Conservation (phyloP, 2,113 vertebrate species). For the Pycnonotus jocosus region DNA sequence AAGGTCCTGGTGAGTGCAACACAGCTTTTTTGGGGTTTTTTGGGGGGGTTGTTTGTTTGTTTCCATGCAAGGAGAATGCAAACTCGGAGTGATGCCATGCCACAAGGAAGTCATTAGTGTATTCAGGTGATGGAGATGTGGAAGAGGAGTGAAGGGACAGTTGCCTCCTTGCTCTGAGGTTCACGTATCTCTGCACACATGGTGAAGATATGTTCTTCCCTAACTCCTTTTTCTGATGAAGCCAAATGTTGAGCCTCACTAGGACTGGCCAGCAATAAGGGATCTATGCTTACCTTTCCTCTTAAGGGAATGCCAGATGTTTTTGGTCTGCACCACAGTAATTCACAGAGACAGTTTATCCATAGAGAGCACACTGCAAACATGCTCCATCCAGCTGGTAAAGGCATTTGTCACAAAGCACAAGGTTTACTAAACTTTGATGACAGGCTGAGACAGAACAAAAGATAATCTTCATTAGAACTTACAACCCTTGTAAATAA, state of each 20-base stretch:
- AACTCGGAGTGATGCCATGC: background rate
- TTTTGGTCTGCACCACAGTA: background rate
- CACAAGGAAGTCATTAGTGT: background rate
- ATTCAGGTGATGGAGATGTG: background rate
- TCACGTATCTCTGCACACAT: background rate
- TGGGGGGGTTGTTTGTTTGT: too few species aligned
- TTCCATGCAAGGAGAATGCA: background rate
- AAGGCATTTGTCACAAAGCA: background rate
- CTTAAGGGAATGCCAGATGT: background rate
- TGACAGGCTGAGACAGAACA: background rate
- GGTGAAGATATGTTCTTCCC: background rate
- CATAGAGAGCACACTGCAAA: background rate
- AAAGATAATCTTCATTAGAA: background rate
- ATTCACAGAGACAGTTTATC: slow-evolving; percentile 5
- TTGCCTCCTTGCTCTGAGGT: background rate
- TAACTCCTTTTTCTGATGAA: background rate
- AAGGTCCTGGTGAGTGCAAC: background rate
- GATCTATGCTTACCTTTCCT: background rate
- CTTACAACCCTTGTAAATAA: background rate
- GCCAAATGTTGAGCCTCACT: background rate
- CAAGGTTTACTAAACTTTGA: background rate
- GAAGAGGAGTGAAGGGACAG: background rate
- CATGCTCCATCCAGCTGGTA: background rate
- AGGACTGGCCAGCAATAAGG: background rate
- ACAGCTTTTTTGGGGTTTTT: background rate